Base-by-base conservation (phyloP, 2,797 vertebrate species). In the Chelonia mydas region DNA sequence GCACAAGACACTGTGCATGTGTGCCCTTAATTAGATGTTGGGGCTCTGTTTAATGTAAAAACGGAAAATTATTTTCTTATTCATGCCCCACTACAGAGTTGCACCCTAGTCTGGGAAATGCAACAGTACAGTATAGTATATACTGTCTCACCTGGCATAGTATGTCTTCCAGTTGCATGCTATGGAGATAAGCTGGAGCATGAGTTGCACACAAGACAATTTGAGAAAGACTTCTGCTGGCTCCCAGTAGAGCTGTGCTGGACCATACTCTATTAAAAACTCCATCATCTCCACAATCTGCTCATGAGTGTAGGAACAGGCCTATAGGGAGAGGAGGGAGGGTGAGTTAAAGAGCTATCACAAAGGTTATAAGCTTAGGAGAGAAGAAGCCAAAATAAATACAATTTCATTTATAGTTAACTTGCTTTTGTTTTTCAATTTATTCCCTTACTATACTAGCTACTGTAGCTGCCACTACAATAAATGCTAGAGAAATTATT, bases 231-330 rank as follows among this genome's bases (percentile, higher is more conserved):
- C 99, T 97, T 99, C 99, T 2, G 99, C 99, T 89, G 99, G 99
- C 96, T 99, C 99, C 99, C 99, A 99, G 95, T 99, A 99, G 1
- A 99, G 98, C 88, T 99, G 98, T 2, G 98, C 99, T 4, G 99
- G 99, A 25, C 99, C 99, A 5, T 99, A 99, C 95, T 99, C 99
- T 37, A 99, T 99, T 79, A 99, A 98, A 97, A 99, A 99, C 96
- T 99, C 99, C 99, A 99, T 99, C 99, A 99, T 99, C 96, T 99
- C 99, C 92, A 99, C 99, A 96, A 99, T 99, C 98, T 99, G 99
- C 91, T 99, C 99, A 5, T 99, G 99, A 91, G 98, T 99, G 88
- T 99, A 99, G 2, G 99, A 99, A 95, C 99, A 99, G 1, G 99
- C 99, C 99, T 99, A 94, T 16, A 94, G 49, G 83, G 51, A 95